These are phyloP conservation scores for Urocitellus parryii DNA, from an alignment of 2,113 vertebrate species.

Conservation along the genomic window DNA sequence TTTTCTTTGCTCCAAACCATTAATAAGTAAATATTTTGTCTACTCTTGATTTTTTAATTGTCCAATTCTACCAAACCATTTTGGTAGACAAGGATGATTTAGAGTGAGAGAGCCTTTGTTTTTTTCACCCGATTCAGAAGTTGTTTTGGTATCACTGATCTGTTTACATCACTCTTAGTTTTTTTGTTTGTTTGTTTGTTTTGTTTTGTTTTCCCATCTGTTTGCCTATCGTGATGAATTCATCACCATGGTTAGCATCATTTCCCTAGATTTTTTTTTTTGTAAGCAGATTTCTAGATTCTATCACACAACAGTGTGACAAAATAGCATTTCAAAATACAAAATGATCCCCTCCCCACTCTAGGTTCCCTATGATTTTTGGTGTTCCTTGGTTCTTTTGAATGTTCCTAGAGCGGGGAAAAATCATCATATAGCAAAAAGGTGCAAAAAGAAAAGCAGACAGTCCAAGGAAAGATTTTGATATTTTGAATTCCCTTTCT, in stretches of 20 bases:
- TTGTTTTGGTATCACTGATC: neutral
- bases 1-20: neutral
- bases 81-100: neutral
- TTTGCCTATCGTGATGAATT: neutral
- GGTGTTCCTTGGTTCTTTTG: neutral
- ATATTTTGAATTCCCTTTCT: neutral
- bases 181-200: too few species aligned
- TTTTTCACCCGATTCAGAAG: neutral
- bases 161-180: too few species aligned
- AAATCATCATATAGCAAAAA: neutral
- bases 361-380: fast-evolving
- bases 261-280: neutral
- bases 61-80: neutral
- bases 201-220: too few species aligned
- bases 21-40: neutral
- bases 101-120: neutral
- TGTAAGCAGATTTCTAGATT: neutral
- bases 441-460: neutral
- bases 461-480: neutral
- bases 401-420: neutral
- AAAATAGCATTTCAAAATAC: neutral
- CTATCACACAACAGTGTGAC: neutral
- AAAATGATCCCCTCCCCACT: neutral
- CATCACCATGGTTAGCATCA: neutral
- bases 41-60: neutral